A percentile compares a stretch with the other conserved stretches of the same genome.
Conservation (phyloP, 37 sponge, comb jelly and placozoan genomes). For the Bolinopsis microptera region DNA sequence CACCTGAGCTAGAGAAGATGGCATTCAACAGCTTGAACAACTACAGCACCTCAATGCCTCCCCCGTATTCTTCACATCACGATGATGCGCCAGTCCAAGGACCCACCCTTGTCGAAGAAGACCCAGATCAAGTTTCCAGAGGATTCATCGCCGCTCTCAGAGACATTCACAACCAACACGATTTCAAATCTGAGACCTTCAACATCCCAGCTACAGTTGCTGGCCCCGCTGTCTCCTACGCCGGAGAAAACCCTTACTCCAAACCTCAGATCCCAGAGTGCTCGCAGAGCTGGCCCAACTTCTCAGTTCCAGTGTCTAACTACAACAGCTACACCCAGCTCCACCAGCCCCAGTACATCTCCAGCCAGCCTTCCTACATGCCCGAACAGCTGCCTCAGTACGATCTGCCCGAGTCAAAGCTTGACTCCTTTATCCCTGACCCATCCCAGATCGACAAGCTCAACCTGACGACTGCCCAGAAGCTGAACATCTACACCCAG, state of each 20-base stretch:
- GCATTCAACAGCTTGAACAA: background rate
- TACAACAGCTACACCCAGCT: constrained; percentile 1
- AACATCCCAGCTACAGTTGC: constrained; percentile 8
- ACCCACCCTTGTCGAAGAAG: background rate
- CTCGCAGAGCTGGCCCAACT: background rate
- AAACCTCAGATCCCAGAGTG: constrained; percentile 51
- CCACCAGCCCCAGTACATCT: background rate
- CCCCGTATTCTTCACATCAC: background rate
- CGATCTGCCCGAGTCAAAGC: background rate
- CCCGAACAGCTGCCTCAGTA: background rate
- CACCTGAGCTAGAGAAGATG: constrained; percentile 54
- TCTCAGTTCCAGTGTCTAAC: background rate
- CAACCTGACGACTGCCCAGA: constrained; percentile 58
- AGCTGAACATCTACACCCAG: constrained; percentile 58
- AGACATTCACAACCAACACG: constrained; percentile 41
- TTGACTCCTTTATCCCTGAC: constrained; percentile 16
- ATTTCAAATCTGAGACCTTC: constrained; percentile 61
- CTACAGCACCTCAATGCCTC: background rate
- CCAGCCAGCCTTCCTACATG: constrained; percentile 51
- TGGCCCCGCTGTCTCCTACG: background rate
- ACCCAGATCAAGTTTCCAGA: background rate
- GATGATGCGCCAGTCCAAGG: constrained; percentile 31
- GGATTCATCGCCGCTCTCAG: constrained; percentile 57
- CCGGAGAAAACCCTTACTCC: background rate
- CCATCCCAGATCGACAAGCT: constrained; percentile 62